Evolutionary conservation across 1,140 invertebrate species (phyloP).

Genomic region (Nautilus pompilius): DNA sequence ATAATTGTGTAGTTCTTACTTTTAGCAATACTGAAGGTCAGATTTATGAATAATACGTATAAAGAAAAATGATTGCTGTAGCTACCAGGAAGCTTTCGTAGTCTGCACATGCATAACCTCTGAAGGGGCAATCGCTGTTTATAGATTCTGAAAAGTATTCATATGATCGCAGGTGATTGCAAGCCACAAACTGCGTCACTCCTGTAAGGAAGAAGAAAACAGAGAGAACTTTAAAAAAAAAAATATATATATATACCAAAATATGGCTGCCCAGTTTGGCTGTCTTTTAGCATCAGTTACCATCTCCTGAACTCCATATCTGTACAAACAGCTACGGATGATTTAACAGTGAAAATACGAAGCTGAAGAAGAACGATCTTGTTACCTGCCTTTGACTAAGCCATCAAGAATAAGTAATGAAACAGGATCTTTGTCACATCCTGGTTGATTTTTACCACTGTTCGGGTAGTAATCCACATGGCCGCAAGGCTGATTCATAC

Average conservation of each 20-base stretch:
- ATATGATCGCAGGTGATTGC: slow-evolving; percentile 81
- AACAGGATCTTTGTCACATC: slow-evolving; percentile 21
- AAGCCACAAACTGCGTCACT: slow-evolving; percentile 62
- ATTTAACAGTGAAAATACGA: background rate
- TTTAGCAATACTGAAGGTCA: too few species aligned
- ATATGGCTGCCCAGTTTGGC: background rate
- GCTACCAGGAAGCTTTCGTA: slow-evolving; percentile 67
- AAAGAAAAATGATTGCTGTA: too few species aligned
- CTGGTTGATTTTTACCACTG: slow-evolving; percentile 35
- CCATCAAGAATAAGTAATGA: background rate
- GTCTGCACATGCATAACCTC: slow-evolving; percentile 62
- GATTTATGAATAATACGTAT: too few species aligned
- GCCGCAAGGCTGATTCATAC: slow-evolving; percentile 26
- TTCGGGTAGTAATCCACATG: slow-evolving; percentile 48
- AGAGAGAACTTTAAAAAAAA: background rate
- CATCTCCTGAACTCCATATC: background rate
- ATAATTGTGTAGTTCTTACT: too few species aligned
- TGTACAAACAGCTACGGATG: background rate
- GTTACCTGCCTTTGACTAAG: background rate
- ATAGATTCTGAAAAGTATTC: slow-evolving; percentile 86
- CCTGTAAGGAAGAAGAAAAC: slow-evolving; percentile 18
- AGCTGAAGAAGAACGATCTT: background rate
- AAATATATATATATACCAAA: background rate
- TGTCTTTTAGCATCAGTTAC: background rate
- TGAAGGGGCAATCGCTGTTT: slow-evolving; percentile 68